phyloP scores from a whole-genome alignment of 2,888 invertebrate species.

The Arge pagana region DNA sequence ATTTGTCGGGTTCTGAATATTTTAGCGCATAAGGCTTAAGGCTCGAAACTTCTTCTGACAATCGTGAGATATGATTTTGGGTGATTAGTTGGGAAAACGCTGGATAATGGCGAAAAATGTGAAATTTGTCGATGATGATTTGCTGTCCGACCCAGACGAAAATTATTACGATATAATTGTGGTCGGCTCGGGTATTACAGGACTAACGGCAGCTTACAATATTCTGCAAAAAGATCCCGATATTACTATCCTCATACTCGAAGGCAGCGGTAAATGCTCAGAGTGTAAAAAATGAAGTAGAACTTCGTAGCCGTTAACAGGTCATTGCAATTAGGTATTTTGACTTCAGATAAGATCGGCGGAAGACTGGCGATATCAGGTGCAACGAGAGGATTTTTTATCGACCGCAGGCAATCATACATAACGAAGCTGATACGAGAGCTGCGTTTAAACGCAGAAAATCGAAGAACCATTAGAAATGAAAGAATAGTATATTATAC shows the following conservation, averaged over 20 bases:
- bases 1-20: too few species aligned
- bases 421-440: conserved; percentile 11
- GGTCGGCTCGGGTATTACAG: conserved; percentile 44
- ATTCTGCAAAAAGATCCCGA: conserved; percentile 37
- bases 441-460: background rate
- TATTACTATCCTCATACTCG: conserved; percentile 40
- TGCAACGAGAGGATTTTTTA: conserved; percentile 17
- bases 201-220: conserved; percentile 42
- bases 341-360: conserved; percentile 15
- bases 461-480: conserved; percentile 2
- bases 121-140: too few species aligned
- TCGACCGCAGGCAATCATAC: conserved; percentile 10
- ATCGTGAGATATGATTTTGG: too few species aligned
- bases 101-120: too few species aligned
- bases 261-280: conserved; percentile 37
- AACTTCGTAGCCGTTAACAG: too few species aligned
- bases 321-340: too few species aligned
- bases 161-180: conserved; percentile 43
- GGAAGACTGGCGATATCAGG: conserved; percentile 17
- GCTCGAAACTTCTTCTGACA: too few species aligned
- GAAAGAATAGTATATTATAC: conserved; percentile 8
- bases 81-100: too few species aligned
- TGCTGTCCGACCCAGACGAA: conserved; percentile 25
- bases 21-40: too few species aligned
- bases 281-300: too few species aligned